A percentile compares a stretch with the other conserved stretches of the same genome.
These are phyloP conservation scores for Parasteatoda lunata DNA, from an alignment of 2,888 invertebrate species.

Conservation along the genomic window DNA sequence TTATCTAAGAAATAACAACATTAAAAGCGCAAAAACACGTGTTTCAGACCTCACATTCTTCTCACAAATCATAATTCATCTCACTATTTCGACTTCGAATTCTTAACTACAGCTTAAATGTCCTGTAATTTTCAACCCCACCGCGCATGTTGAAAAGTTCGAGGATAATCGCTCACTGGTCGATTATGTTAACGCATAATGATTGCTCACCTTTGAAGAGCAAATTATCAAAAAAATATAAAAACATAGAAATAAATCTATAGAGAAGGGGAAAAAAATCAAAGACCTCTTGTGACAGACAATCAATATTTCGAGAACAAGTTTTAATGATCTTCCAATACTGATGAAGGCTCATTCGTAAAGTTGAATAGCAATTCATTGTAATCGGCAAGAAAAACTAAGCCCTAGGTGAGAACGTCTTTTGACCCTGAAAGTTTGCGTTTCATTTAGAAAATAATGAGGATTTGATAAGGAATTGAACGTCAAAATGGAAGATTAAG, in stretches of 20 bases:
- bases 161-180: constrained; percentile 25
- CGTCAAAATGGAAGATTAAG: too few relatives aligned
- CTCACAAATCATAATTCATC: constrained; percentile 7
- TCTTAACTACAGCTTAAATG: not conserved
- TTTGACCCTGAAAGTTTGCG: not conserved
- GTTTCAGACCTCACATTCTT: constrained; percentile 6
- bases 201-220: constrained; percentile 1
- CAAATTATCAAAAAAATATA: constrained; percentile 29
- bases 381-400: constrained; percentile 3
- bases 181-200: constrained; percentile 39
- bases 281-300: constrained; percentile 22
- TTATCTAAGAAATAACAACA: not conserved
- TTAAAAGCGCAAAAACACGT: constrained; percentile 24
- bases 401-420: not conserved
- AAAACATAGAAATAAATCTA: not conserved
- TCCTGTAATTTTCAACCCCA: constrained; percentile 41
- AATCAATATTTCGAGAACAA: constrained; percentile 38
- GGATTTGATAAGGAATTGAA: too few relatives aligned
- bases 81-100: not conserved
- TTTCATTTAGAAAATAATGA: not conserved
- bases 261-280: not conserved
- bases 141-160: constrained; percentile 43
- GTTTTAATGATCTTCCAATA: constrained; percentile 28
- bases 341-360: constrained; percentile 16
- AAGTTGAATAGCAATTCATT: constrained; percentile 34